Evolutionary conservation across 2,888 invertebrate genomes (phyloP), one percentile per base, ranked within the genome.

Genomic region (Theretra japonica): DNA sequence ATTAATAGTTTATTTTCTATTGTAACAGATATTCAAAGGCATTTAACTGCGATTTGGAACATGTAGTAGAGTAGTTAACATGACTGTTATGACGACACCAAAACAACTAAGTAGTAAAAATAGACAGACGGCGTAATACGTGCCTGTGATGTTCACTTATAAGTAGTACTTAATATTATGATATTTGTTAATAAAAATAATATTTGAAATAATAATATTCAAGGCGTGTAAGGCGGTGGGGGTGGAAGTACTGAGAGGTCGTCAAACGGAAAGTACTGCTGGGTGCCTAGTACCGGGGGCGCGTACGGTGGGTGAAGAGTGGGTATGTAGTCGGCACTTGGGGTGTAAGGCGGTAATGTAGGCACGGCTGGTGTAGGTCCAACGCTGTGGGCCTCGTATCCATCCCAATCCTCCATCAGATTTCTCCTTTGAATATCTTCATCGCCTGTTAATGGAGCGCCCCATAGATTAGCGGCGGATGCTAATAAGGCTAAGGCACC

Each of bases 381-480:
- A 3, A 95, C 94, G 74, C 95, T 95, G 80, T 96, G 96, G 0
- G 95, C 95, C 76, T 96, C 96, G 71, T 95, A 92, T 0, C 96
- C 96, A 75, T 96, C 95, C 91, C 95, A 96, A 80, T 95, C 95
- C 71, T 96, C 96, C 82, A 96, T 95, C 57, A 96, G 91, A 79
- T 95, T 95, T 72, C 95, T 88, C 78, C 94, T 87, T 77, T 95
- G 95, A 53, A 94, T 82, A 72, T 94, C 94, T 69, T 95, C 94
- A 41, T 92, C 90, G 57, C 86, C 88, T 2, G 94, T 86, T 56
- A 95, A 81, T 59, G 95, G 95, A 74, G 95, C 95, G 76, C 95
- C 94, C 87, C 97, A 95, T 62, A 97, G 89, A 81, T 96, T 96
- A 77, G 96, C 96, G 25, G 97, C 96, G 19, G 96, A 96, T 7